phyloP scores from a whole-genome alignment of 2,888 invertebrate genomes.

The Allacma fusca region DNA sequence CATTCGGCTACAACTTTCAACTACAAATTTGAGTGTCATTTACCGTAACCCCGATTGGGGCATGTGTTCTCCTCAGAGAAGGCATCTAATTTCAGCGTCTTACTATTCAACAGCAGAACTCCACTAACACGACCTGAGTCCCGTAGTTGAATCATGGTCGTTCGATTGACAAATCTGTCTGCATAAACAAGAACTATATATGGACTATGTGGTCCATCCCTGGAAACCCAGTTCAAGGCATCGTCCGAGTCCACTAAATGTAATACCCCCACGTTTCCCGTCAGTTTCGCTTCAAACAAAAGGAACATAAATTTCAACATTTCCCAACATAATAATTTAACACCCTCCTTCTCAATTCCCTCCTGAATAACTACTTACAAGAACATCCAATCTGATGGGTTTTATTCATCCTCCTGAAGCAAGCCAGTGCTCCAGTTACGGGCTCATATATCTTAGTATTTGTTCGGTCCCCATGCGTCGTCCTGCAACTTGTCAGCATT shows the following conservation, averaged over 20 bases:
- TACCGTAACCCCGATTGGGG: slow-evolving; percentile 79
- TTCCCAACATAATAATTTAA: slow-evolving; percentile 29
- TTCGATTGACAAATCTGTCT: slow-evolving; percentile 69
- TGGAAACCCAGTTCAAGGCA: slow-evolving; percentile 75
- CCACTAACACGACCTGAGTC: slow-evolving; percentile 66
- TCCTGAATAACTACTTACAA: slow-evolving; percentile 71
- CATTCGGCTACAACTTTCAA: no score
- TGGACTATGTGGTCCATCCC: slow-evolving; percentile 76
- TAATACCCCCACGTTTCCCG: slow-evolving; percentile 85
- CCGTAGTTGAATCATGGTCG: slow-evolving; percentile 63
- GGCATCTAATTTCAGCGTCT: slow-evolving; percentile 48
- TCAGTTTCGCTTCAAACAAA: slow-evolving; percentile 71
- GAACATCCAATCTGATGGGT: slow-evolving; percentile 95
- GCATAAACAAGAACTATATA: slow-evolving; percentile 80
- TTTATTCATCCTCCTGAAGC: slow-evolving; percentile 90
- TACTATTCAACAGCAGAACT: slow-evolving; percentile 64
- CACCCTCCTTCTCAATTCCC: not conserved
- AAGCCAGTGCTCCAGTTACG: slow-evolving; percentile 77
- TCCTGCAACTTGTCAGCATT: not conserved
- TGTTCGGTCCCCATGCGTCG: slow-evolving; percentile 22
- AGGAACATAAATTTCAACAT: no score
- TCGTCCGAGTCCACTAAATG: slow-evolving; percentile 73
- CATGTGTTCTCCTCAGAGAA: slow-evolving; percentile 76
- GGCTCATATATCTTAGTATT: slow-evolving; percentile 76
- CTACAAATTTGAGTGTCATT: no score